These are phyloP conservation scores for Cranoglanis bouderius DNA, from an alignment of 2,113 vertebrate genomes.

Conservation along the genomic window DNA sequence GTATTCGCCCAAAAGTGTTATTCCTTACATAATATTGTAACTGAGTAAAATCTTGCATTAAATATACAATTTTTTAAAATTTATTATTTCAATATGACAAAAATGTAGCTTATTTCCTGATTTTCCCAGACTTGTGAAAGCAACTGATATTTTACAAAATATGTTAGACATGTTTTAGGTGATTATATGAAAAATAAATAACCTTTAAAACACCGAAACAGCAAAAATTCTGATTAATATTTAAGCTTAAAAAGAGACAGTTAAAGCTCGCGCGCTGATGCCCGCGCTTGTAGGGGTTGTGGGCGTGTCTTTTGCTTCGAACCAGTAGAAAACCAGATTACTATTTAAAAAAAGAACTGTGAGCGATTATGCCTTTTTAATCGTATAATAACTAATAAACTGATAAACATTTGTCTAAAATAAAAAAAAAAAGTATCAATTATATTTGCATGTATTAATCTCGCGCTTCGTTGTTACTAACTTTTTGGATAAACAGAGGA, in stretches of 20 bases:
- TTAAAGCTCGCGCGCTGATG: not conserved
- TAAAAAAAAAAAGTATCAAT: not conserved
- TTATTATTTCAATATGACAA: not conserved
- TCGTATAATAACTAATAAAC: not conserved
- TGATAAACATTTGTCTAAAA: not conserved
- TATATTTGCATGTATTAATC: not conserved
- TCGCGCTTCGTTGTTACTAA: not conserved
- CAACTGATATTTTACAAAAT: not conserved
- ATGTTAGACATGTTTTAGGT: not conserved
- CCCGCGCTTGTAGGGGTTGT: slow-evolving; percentile 27
- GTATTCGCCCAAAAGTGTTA: not conserved
- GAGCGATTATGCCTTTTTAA: not conserved
- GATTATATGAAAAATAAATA: not conserved
- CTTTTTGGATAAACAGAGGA: not conserved
- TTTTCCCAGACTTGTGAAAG: not conserved
- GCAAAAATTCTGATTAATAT: not conserved
- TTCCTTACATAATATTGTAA: not conserved
- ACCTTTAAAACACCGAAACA: accelerated
- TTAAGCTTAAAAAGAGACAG: not conserved
- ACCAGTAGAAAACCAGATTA: slow-evolving; percentile 6
- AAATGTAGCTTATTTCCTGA: not conserved
- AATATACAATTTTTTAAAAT: not conserved
- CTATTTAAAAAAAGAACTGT: not conserved
- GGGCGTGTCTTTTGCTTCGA: slow-evolving; percentile 14
- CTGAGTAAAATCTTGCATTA: not conserved